Evolutionary conservation across 2,797 vertebrate species (phyloP).

Genomic region (Agapornis canus): DNA sequence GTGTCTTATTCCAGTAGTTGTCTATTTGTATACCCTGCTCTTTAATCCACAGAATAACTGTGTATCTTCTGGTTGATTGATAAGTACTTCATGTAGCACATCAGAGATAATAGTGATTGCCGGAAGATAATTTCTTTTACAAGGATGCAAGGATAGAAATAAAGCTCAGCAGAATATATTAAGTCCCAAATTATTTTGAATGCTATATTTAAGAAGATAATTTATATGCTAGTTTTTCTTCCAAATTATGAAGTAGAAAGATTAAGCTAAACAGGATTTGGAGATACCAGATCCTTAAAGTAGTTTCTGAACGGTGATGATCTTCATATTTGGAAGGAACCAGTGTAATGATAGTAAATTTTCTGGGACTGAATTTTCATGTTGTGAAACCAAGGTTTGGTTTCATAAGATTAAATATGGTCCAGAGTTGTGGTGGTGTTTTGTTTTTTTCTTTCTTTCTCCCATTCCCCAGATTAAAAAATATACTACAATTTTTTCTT

Average conservation of each 20-base stretch:
- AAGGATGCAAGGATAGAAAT: neutral
- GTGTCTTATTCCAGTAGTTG: neutral
- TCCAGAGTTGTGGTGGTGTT: neutral
- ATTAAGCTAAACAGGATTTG: neutral
- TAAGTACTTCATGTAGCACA: neutral
- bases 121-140: neutral
- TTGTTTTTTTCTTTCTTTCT: too few species aligned
- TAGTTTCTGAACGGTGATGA: neutral
- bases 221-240: neutral
- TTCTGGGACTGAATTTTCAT: neutral
- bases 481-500: neutral
- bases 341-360: neutral
- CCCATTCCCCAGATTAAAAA: fast-evolving
- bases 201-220: neutral
- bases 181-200: neutral
- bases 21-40: neutral
- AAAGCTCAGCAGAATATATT: neutral
- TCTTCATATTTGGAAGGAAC: neutral
- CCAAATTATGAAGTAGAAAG: neutral
- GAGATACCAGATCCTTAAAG: neutral
- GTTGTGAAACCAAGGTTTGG: neutral
- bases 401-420: neutral
- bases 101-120: neutral
- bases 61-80: neutral
- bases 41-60: neutral